Evolutionary conservation across 2,888 invertebrate species (phyloP).

Genomic region (Notodonta ziczac): DNA sequence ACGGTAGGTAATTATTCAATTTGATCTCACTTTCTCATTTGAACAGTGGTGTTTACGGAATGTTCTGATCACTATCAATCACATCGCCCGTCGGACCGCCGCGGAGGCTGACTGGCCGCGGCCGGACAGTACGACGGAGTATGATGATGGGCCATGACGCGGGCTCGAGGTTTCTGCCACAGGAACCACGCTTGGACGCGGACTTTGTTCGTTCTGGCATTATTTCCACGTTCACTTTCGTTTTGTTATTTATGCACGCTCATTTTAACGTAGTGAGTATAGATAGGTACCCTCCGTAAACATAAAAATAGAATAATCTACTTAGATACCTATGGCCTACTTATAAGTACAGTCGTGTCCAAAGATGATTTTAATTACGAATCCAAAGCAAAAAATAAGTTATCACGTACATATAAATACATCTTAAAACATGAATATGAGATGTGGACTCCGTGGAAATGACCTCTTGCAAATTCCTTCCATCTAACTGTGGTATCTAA

Average conservation of each 20-base stretch:
- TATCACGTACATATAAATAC: no score
- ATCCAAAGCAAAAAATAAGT: no score
- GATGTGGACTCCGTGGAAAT: no score
- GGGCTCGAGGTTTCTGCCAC: slow-evolving; percentile 45
- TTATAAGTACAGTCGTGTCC: no score
- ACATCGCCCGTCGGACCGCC: slow-evolving; percentile 27
- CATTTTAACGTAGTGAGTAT: slow-evolving; percentile 13
- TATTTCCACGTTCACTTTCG: slow-evolving; percentile 72
- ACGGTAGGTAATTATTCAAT: slow-evolving; percentile 42
- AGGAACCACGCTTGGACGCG: slow-evolving; percentile 75
- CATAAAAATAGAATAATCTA: no score
- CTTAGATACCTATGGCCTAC: no score
- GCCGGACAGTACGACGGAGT: slow-evolving; percentile 10
- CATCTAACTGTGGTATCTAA: no score
- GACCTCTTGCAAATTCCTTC: no score
- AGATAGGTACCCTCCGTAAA: neutral
- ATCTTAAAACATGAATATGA: no score
- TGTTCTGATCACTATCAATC: slow-evolving; percentile 46
- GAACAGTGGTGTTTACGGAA: slow-evolving; percentile 41
- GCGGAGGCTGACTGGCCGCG: slow-evolving; percentile 13
- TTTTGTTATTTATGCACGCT: slow-evolving; percentile 56
- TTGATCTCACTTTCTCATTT: slow-evolving; percentile 62
- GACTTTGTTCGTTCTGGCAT: slow-evolving; percentile 66
- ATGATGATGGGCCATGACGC: slow-evolving; percentile 22
- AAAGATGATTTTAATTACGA: no score